Evolutionary conservation across 2,113 vertebrate genomes (phyloP), one percentile per base, ranked within the genome.

Genomic region (Ploceus nigricollis): DNA sequence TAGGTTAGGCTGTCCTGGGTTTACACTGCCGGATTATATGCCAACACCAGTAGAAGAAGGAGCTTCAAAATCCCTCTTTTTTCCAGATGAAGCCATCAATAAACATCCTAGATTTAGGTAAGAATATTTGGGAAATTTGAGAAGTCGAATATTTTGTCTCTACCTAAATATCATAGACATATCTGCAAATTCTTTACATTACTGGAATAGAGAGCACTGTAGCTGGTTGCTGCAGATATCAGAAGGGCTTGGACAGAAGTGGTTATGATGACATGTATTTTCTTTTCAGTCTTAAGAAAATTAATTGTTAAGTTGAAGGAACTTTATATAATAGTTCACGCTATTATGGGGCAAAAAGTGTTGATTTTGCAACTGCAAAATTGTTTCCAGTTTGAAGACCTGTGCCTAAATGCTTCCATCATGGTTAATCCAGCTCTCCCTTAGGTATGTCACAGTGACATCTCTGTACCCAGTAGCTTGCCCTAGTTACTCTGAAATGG

Each of bases 41-140:
- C 99, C 99, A 37, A 99, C 97, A 2, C 99, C 99, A 3, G 97
- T 99, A 31, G 99, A 99, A 96, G 98, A 95, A 90, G 98, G 99
- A 85, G 99, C 97, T 73, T 99, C 99, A 30, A 99, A 99, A 96
- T 99, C 99, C 5, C 98, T 99, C 48, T 99, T 99, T 96, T 99
- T 99, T 95, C 99, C 99, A 15, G 99, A 99, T 75, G 98, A 99
- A 98, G 99, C 99, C 56, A 99, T 99, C 95, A 99, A 99, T 97
- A 98, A 97, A 82, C 99, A 99, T 95, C 99, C 99, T 12, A 98
- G 99, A 89, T 99, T 99, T 97, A 98, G 99, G 99, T 99, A 95
- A 95, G 96, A 90, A 33, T 42, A 47, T 45, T 44, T 58, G 5
- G 15, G 6, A n/a, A 33, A 24, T 33, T 39, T 58, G 56, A 63